phyloP scores from a whole-genome alignment of 2,797 vertebrate genomes.

The Rhabdomys pumilio region DNA sequence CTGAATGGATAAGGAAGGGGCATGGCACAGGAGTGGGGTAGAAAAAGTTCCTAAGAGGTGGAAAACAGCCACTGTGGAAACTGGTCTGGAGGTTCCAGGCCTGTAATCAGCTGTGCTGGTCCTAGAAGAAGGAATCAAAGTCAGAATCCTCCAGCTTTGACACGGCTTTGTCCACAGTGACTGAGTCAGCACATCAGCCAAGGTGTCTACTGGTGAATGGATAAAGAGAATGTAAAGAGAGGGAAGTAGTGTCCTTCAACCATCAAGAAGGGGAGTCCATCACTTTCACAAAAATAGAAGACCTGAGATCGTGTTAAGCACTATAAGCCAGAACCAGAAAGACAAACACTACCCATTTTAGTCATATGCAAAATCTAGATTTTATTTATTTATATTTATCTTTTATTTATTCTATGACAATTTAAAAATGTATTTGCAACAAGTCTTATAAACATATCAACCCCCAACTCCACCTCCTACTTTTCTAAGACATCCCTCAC shows the following conservation, averaged over 20 bases:
- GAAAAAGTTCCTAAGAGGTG: not conserved
- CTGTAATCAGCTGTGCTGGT: not conserved
- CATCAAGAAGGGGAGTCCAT: not conserved
- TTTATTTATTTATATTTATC: not conserved
- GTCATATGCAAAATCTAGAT: not conserved
- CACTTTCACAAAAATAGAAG: not conserved
- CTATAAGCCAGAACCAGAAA: not conserved
- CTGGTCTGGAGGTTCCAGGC: not conserved
- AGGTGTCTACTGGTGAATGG: not conserved
- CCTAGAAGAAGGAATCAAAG: not conserved
- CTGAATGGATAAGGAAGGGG: fast-evolving
- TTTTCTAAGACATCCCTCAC: not conserved
- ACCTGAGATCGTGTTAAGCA: not conserved
- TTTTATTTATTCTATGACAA: not conserved
- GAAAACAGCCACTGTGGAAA: not conserved
- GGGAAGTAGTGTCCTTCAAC: too few relatives aligned
- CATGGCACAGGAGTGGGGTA: too few relatives aligned
- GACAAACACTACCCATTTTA: not conserved
- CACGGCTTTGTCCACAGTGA: not conserved
- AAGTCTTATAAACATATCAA: not conserved
- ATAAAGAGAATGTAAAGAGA: not conserved
- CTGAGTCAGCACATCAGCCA: not conserved
- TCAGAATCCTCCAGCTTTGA: not conserved
- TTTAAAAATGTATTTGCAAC: not conserved
- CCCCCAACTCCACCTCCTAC: not conserved